Evolutionary conservation across 2,888 invertebrate species (phyloP).

Genomic region (Taphrorychus bicolor): DNA sequence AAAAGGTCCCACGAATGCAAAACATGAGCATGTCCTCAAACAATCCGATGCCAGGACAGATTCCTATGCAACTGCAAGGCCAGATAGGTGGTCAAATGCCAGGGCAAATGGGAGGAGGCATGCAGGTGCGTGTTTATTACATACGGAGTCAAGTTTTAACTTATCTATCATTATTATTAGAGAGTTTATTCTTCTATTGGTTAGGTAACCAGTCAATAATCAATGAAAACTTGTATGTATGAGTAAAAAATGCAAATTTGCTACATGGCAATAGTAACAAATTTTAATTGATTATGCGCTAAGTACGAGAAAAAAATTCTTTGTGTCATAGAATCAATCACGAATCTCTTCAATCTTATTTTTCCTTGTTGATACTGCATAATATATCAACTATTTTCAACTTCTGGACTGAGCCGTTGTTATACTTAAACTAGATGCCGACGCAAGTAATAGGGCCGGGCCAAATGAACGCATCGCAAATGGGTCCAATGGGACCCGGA

Average conservation of each 20-base stretch:
- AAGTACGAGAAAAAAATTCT: too few relatives aligned
- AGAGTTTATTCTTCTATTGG: too few relatives aligned
- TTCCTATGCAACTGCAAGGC: conserved; percentile 50
- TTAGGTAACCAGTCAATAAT: too few relatives aligned
- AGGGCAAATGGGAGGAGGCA: conserved; percentile 56
- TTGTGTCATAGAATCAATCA: too few relatives aligned
- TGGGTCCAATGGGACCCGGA: conserved; percentile 47
- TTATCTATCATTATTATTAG: too few relatives aligned
- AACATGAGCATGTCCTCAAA: conserved; percentile 59
- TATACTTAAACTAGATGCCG: conserved; percentile 39
- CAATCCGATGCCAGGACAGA: conserved; percentile 45
- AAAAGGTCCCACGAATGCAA: conserved; percentile 47
- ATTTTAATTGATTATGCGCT: too few relatives aligned
- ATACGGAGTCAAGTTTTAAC: too few relatives aligned
- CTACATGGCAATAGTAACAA: too few relatives aligned
- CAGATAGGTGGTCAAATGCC: conserved; percentile 50
- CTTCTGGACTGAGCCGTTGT: background rate
- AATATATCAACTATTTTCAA: background rate
- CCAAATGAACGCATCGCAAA: conserved; percentile 62
- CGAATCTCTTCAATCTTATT: too few relatives aligned
- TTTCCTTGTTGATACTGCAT: too few relatives aligned
- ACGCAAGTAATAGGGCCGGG: conserved; percentile 47
- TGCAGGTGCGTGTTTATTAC: conserved; percentile 45
- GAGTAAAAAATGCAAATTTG: too few relatives aligned
- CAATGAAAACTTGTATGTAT: too few relatives aligned